Percentiles rank a stretch among this genome's conserved stretches.
phyloP scores from a whole-genome alignment of 53 echinoderm and acorn worm genomes.

The Actinopyga echinites region DNA sequence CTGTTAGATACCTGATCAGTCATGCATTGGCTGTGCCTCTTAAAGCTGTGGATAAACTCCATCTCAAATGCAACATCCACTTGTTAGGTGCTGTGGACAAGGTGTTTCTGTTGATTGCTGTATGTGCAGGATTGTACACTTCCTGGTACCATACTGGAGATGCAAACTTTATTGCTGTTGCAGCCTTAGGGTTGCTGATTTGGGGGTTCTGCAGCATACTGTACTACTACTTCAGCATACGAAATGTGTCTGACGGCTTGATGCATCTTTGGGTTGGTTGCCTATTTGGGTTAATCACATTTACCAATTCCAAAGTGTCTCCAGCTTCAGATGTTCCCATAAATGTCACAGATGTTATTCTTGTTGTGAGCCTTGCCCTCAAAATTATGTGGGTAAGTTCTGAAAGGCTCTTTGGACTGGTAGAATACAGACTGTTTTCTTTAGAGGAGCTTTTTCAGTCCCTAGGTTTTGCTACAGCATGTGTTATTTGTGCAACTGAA shows the following conservation, averaged over 20 bases:
- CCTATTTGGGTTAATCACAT: constrained; percentile 84
- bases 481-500: constrained; percentile 64
- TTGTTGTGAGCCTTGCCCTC: constrained; percentile 71
- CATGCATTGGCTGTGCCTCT: constrained; percentile 79
- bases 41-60: constrained; percentile 64
- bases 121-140: constrained; percentile 81
- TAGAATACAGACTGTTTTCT: constrained; percentile 66
- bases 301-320: constrained; percentile 34
- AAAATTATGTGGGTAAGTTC: constrained; percentile 71
- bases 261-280: constrained; percentile 95
- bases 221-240: constrained; percentile 84
- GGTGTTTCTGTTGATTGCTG: constrained; percentile 69
- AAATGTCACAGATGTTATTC: constrained; percentile 69
- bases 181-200: constrained; percentile 72
- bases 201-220: constrained; percentile 87
- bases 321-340: constrained; percentile 45
- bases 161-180: constrained; percentile 72
- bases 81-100: constrained; percentile 66
- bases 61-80: constrained; percentile 71
- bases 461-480: constrained; percentile 84
- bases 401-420: constrained; percentile 71
- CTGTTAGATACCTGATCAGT: constrained; percentile 83
- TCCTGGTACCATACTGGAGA: constrained; percentile 77
- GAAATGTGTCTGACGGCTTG: constrained; percentile 72
- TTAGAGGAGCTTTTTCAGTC: constrained; percentile 82